These are phyloP conservation scores for Telmatochromis sp. DNA, from an alignment of 2,113 vertebrate genomes.

Conservation along the genomic window DNA sequence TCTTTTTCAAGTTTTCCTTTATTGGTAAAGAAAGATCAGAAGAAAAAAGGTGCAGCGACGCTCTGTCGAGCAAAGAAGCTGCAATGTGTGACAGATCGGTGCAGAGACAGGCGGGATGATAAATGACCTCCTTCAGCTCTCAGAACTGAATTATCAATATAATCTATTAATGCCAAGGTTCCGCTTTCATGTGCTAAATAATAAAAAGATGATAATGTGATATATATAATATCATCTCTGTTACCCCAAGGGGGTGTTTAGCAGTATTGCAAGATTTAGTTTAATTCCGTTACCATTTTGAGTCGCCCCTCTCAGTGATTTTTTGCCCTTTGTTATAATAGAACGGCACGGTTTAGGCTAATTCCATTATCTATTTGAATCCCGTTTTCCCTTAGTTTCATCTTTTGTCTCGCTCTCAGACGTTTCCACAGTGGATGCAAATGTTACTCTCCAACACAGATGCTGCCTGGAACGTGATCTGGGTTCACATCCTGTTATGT, in stretches of 20 bases:
- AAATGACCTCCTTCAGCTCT: slow-evolving; percentile 24
- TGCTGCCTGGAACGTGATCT: neutral
- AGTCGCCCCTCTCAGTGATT: neutral
- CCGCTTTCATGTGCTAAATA: slow-evolving; percentile 52
- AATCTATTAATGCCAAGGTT: slow-evolving; percentile 37
- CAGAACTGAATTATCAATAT: slow-evolving; percentile 26
- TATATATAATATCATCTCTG: slow-evolving; percentile 23
- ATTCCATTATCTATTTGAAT: slow-evolving; percentile 34
- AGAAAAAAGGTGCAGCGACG: neutral
- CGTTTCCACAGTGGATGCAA: neutral
- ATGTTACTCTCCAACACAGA: neutral
- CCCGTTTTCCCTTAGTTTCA: slow-evolving; percentile 11
- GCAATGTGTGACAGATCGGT: slow-evolving; percentile 35
- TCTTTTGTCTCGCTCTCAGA: slow-evolving; percentile 1
- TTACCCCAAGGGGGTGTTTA: slow-evolving; percentile 15
- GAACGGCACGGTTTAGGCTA: slow-evolving; percentile 5
- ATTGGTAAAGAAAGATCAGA: neutral
- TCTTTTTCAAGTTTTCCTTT: neutral
- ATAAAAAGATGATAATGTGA: slow-evolving; percentile 38
- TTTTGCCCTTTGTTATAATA: slow-evolving; percentile 11
- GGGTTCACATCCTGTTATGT: slow-evolving; percentile 3
- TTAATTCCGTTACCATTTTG: slow-evolving; percentile 26
- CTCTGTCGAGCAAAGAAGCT: neutral
- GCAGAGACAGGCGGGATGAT: slow-evolving; percentile 5
- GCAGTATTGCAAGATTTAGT: slow-evolving; percentile 20